Percentiles rank a stretch among this genome's conserved stretches.
Conservation (phyloP, 2,888 invertebrate genomes). For the Deroplatys truncata region DNA sequence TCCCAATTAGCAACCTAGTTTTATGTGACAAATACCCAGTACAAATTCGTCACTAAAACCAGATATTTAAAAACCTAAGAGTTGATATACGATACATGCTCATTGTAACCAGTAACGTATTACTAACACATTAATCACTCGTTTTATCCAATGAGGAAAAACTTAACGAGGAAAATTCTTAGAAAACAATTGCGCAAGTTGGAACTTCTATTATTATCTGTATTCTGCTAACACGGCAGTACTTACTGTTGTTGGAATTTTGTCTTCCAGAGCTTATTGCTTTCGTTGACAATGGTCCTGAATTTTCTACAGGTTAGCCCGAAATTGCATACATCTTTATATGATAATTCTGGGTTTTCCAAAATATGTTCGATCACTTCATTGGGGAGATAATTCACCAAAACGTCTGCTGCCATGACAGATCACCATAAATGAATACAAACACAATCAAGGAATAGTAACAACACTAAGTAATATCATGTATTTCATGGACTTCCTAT, state of each 20-base stretch:
- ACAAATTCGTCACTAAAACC: too few relatives aligned
- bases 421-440: background rate
- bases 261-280: constrained; percentile 48
- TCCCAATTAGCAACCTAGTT: too few relatives aligned
- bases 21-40: too few relatives aligned
- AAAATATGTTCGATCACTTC: constrained; percentile 28
- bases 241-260: constrained; percentile 47
- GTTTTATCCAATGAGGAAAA: too few relatives aligned
- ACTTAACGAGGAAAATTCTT: background rate
- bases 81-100: too few relatives aligned
- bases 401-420: constrained; percentile 3
- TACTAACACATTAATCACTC: too few relatives aligned
- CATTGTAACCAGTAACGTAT: too few relatives aligned
- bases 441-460: too few relatives aligned
- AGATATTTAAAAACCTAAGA: too few relatives aligned
- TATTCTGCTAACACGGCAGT: background rate
- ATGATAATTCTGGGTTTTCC: constrained; percentile 8
- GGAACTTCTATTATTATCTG: background rate
- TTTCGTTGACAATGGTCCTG: constrained; percentile 46
- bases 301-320: constrained; percentile 52
- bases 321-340: constrained; percentile 50
- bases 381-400: constrained; percentile 22
- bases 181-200: background rate
- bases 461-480: too few relatives aligned
- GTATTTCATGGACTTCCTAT: background rate